These are phyloP conservation scores for Drosophila rubida DNA, from an alignment of 2,888 invertebrate species.

Conservation along the genomic window DNA sequence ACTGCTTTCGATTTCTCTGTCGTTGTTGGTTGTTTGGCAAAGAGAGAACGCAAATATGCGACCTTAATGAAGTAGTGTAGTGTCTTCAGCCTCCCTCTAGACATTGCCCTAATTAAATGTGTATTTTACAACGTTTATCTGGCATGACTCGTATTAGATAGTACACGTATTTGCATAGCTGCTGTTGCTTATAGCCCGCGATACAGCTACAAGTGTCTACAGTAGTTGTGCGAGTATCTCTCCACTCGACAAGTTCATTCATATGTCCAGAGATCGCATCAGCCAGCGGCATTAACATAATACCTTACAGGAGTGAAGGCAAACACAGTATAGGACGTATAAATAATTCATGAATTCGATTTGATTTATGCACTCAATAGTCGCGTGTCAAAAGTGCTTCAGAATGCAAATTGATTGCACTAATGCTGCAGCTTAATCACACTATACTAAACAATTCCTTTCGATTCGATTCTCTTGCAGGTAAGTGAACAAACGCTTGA, in stretches of 20 bases:
- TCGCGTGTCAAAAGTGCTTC: conserved; percentile 57
- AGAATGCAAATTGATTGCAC: conserved; percentile 9
- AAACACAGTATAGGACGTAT: conserved; percentile 18
- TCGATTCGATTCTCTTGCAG: conserved; percentile 32
- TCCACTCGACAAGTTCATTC: conserved; percentile 52
- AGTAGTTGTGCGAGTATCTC: conserved; percentile 1
- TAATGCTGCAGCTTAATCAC: not conserved
- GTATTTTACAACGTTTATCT: conserved; percentile 27
- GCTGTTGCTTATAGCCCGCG: conserved; percentile 29
- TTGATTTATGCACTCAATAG: conserved; percentile 31
- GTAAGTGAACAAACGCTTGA: conserved; percentile 33
- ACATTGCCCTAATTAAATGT: conserved; percentile 28
- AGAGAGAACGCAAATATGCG: conserved; percentile 15
- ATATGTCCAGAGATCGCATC: conserved; percentile 19
- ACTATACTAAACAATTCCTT: conserved; percentile 23
- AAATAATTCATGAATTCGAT: conserved; percentile 47
- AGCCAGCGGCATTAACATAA: conserved; percentile 25
- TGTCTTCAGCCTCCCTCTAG: conserved; percentile 13
- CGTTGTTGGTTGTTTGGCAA: conserved; percentile 10
- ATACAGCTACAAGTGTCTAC: conserved; percentile 12
- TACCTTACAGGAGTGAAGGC: conserved; percentile 15
- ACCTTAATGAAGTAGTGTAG: conserved; percentile 25
- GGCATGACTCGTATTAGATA: conserved; percentile 22
- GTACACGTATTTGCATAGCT: conserved; percentile 52
- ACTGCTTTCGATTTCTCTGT: conserved; percentile 12